Evolutionary conservation across 2,888 invertebrate genomes (phyloP).

Genomic region (Gordius sp.): DNA sequence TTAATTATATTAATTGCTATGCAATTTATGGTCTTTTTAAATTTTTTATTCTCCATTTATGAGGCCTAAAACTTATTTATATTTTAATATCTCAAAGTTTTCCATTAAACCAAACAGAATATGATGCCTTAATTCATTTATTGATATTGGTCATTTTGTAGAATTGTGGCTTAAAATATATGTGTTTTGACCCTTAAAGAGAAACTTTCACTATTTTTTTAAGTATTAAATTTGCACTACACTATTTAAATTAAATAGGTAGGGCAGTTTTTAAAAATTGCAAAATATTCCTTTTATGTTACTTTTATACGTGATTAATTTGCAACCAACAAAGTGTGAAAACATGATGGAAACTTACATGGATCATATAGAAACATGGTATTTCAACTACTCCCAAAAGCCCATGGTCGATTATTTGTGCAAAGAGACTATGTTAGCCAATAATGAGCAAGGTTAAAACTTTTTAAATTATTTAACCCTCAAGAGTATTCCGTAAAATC

Average conservation of each 20-base stretch:
- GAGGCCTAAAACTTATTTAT: background rate
- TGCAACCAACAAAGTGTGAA: too few relatives aligned
- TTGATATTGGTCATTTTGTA: too few relatives aligned
- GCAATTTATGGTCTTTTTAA: background rate
- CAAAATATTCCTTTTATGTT: background rate
- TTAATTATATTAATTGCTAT: background rate
- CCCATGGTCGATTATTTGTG: slow-evolving; percentile 1
- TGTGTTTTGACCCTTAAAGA: too few relatives aligned
- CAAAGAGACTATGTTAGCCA: background rate
- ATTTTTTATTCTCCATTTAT: background rate
- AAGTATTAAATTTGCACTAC: too few relatives aligned
- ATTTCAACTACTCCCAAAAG: background rate
- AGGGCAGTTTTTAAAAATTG: background rate
- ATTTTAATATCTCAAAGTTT: too few relatives aligned
- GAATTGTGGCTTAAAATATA: too few relatives aligned
- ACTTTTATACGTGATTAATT: background rate
- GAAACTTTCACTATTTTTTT: too few relatives aligned
- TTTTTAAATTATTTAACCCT: too few relatives aligned
- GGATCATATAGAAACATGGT: slow-evolving; percentile 19
- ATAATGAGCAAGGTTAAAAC: background rate
- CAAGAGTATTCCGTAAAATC: too few relatives aligned
- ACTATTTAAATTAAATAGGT: background rate
- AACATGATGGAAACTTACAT: slow-evolving; percentile 18
- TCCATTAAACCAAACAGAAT: too few relatives aligned
- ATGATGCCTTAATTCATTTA: too few relatives aligned